Base-by-base conservation (phyloP, 2,113 vertebrate species). In the Brachyistius frenatus region DNA sequence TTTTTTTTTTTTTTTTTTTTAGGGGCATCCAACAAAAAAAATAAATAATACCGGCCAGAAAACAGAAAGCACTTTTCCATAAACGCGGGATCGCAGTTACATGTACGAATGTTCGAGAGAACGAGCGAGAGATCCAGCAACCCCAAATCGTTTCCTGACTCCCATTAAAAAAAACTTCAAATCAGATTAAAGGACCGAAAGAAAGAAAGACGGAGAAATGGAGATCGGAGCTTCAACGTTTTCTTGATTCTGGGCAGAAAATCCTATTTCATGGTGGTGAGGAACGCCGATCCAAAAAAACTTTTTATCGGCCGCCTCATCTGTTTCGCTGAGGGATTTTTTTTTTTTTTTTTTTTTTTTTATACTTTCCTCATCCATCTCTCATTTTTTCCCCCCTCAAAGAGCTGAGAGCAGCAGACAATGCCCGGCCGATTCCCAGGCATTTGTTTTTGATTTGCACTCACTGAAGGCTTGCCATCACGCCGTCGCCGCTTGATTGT, bases 231-330 rank as follows among this genome's bases (percentile, higher is more conserved):
- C 60, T 60, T 7, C 41, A 39, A 55, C 67, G 3, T 86, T 81
- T 90, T 88, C 73, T 74, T 78, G 36, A 86, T 91, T 86, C 23
- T 0, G 78, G 46, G 82, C 85, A 90, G 86, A 91, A 92, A 92
- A 92, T 93, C 90, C 82, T 85, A 84, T 92, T 93, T 93, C 91
- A 91, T 82, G 86, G 91, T 87, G 82, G 86, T 74, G 71, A 83
- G 58, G 78, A 70, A 83, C 70, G 73, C 65, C 2, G 23, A 81
- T 85, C 92, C 80, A 69, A 74, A 85, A 83, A 72, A 82, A 70
- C 61, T 36, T 82, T 73, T 77, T 86, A 91, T 92, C 90, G 0
- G 9, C 39, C 81, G 39, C 68, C 54, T 78, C 81, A 91, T 92
- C 91, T 72, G 81, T 84, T 60, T 89, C n/a, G 54, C 66, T 76